Evolutionary conservation across 2,888 invertebrate genomes (phyloP).

Genomic region (Cataglyphis rosenhaueri): DNA sequence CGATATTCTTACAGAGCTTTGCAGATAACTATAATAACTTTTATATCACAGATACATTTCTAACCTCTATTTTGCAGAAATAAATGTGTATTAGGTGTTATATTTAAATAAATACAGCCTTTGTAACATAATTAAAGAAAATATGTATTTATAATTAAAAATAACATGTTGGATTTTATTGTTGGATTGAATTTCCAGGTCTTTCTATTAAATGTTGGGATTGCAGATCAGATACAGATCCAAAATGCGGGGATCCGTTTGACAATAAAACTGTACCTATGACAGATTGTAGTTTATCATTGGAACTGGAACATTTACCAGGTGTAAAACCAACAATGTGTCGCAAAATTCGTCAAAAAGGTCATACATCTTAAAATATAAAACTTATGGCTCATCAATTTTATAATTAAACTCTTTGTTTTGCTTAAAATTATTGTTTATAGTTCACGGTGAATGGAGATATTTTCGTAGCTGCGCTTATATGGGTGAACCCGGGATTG

Average conservation of each 20-base stretch:
- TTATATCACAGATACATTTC: neutral
- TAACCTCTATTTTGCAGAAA: conserved; percentile 25
- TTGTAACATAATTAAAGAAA: neutral
- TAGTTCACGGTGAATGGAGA: conserved; percentile 95
- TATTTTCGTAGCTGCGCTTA: conserved; percentile 96
- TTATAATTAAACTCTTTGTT: neutral
- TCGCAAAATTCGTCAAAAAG: conserved; percentile 96
- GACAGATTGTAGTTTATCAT: conserved; percentile 90
- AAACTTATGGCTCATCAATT: neutral
- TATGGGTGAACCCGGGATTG: conserved; percentile 95
- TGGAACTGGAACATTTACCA: conserved; percentile 89
- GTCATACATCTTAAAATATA: conserved; percentile 84
- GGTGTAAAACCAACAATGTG: conserved; percentile 94
- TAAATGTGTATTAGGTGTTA: neutral
- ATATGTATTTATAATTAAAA: neutral
- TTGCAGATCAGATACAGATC: conserved; percentile 95
- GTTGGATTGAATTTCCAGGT: conserved; percentile 84
- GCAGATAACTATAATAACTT: neutral
- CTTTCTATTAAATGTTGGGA: conserved; percentile 95
- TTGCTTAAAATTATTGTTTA: conserved; percentile 72
- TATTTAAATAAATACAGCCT: neutral
- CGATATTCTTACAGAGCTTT: neutral
- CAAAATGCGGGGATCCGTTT: conserved; percentile 96
- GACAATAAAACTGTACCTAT: conserved; percentile 95
- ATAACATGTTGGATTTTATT: neutral